Evolutionary conservation across 2,113 vertebrate genomes (phyloP), one percentile per base, ranked within the genome.

Genomic region (Paracanthobrama guichenoti): DNA sequence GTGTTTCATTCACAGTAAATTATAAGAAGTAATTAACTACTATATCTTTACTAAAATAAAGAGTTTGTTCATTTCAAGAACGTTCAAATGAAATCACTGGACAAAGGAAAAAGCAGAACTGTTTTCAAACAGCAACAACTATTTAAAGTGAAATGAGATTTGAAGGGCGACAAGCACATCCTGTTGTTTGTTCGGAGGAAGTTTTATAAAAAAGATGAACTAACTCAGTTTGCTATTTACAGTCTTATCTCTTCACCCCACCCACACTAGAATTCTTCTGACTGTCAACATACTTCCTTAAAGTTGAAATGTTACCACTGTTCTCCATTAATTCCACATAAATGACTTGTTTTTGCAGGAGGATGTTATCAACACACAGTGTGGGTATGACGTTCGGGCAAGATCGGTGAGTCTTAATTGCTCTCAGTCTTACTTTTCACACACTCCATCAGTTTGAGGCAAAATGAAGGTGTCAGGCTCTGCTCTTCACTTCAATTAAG

Each of bases 291-390:
- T 57, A 16, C 60, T 31, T 67, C 39, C 31, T 31, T 74, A 9
- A 10, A n/a, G 6, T n/a, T 39, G 22, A 69, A 26, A 31, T 35
- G 22, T 73, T 46, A 35, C 7, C 8, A 3, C 39, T 11, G 3
- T 26, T 26, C 26, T 48, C 16, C 16, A 44, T 22, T 71, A 44
- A 82, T 44, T 28, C 50, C 18, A 16, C 12, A 55, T 69, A 12
- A 42, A n/a, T 55, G 3, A n/a, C 82, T 86, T 18, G 64, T 86
- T 91, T n/a, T 87, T 87, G 4, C 84, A 99, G 98, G 97, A 98
- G 93, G 98, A 99, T 78, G 97, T 99, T 78, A 99, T 99, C 91
- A 99, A 99, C 92, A 99, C 97, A 82, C 98, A 99, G 89, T 99
- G 98, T 93, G 97, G 98, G 89, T 99, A 99, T 0, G 98, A 99